Evolutionary conservation across 2,888 invertebrate genomes (phyloP).

Genomic region (Torymus texanus): DNA sequence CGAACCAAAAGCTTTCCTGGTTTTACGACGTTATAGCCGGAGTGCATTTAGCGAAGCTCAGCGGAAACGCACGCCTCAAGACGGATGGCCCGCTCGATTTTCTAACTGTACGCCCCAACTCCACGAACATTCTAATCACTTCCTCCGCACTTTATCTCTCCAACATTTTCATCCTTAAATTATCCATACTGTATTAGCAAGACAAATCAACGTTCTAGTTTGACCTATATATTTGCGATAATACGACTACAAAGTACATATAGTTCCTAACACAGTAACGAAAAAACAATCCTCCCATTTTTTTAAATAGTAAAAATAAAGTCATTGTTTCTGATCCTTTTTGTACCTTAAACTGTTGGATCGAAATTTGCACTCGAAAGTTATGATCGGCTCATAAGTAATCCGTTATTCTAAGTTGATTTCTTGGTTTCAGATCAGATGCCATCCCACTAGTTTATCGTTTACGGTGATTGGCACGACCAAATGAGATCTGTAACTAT

Average conservation of each 20-base stretch:
- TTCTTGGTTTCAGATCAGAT: constrained; percentile 1
- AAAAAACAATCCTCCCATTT: too few relatives aligned
- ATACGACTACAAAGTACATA: too few relatives aligned
- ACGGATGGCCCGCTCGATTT: constrained; percentile 31
- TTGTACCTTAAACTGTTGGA: too few relatives aligned
- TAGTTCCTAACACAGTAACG: too few relatives aligned
- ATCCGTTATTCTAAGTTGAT: not conserved
- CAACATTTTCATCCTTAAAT: not conserved
- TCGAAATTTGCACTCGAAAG: too few relatives aligned
- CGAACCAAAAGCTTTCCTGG: constrained; percentile 69
- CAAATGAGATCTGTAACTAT: constrained; percentile 41
- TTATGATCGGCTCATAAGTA: too few relatives aligned
- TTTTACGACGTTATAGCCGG: constrained; percentile 68
- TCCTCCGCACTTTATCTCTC: too few relatives aligned
- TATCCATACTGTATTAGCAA: not conserved
- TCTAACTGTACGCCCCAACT: constrained; percentile 17
- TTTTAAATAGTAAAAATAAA: too few relatives aligned
- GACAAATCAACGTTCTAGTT: too few relatives aligned
- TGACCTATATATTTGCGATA: too few relatives aligned
- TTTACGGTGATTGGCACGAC: constrained; percentile 20
- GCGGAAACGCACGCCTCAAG: constrained; percentile 50
- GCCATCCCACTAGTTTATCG: constrained; percentile 21
- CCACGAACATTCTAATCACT: not conserved
- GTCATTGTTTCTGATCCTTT: too few relatives aligned
- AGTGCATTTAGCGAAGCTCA: constrained; percentile 54